Evolutionary conservation across 2,113 vertebrate species (phyloP).

Genomic region (Nesoenas mayeri): DNA sequence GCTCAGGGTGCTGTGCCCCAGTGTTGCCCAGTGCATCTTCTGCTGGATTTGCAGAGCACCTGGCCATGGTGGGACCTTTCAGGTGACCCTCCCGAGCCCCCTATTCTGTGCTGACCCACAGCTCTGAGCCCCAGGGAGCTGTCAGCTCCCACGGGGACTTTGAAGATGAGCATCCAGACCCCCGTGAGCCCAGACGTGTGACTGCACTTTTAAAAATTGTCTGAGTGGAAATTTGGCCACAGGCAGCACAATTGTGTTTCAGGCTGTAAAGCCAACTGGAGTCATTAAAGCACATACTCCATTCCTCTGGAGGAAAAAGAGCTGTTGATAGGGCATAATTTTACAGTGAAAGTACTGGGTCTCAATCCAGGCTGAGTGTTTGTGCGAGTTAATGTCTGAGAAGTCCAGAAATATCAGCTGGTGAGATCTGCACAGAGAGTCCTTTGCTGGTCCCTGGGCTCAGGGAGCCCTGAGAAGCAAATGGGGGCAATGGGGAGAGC

Average conservation of each 20-base stretch:
- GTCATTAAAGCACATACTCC: neutral
- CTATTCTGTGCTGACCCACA: neutral
- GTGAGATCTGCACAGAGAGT: neutral
- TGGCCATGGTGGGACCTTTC: neutral
- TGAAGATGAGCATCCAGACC: neutral
- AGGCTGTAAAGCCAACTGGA: neutral
- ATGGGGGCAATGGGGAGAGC: accelerated
- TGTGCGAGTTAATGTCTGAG: neutral
- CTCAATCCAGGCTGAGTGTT: neutral
- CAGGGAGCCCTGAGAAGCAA: neutral
- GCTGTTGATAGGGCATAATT: slow-evolving; percentile 7
- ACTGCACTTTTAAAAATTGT: neutral
- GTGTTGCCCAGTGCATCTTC: neutral
- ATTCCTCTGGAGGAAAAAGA: slow-evolving; percentile 7
- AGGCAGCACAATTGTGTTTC: neutral
- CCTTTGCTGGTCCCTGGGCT: neutral
- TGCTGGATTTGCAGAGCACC: no score
- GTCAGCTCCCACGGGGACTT: neutral
- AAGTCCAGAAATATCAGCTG: neutral
- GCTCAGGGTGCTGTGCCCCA: neutral
- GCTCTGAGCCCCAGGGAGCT: neutral
- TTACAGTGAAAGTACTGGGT: neutral
- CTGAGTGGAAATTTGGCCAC: slow-evolving; percentile 32
- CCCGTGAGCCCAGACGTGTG: neutral
- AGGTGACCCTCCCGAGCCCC: accelerated